Evolutionary conservation across 2,113 vertebrate genomes (phyloP).

Genomic region (Ammodytes dubius): DNA sequence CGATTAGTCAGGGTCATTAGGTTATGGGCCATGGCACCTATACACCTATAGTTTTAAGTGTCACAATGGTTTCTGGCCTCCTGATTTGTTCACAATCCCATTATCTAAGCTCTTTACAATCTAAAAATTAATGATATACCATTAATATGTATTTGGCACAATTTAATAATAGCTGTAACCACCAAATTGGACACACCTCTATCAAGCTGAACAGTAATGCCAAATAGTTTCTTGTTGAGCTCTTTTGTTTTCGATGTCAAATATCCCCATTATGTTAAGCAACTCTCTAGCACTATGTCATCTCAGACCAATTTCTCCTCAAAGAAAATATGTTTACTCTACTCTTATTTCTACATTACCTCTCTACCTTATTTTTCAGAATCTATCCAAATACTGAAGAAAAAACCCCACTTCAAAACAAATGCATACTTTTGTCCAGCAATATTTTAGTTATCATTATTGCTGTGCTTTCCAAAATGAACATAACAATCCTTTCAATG

Average conservation of each 20-base stretch:
- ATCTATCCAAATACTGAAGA: too few relatives aligned
- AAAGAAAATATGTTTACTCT: too few relatives aligned
- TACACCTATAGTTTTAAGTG: background rate
- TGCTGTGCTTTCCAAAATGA: background rate
- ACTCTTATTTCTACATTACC: too few relatives aligned
- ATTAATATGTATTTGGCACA: background rate
- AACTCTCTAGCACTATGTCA: too few relatives aligned
- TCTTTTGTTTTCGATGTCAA: too few relatives aligned
- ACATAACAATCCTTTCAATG: constrained; percentile 2
- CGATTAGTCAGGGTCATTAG: background rate
- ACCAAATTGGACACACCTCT: background rate
- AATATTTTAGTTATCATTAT: background rate
- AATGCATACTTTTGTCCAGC: background rate
- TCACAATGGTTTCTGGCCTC: background rate
- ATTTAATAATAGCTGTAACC: background rate
- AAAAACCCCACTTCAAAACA: background rate
- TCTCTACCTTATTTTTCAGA: too few relatives aligned
- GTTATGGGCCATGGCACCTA: background rate
- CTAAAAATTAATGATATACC: background rate
- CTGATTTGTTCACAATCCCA: background rate
- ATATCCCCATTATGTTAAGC: too few relatives aligned
- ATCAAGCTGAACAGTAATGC: too few relatives aligned
- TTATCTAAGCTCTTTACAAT: background rate
- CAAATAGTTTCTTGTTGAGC: too few relatives aligned
- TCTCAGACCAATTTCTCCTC: too few relatives aligned